phyloP scores from a whole-genome alignment of 2,797 vertebrate species.

The Muraenolepis orangiensis region DNA sequence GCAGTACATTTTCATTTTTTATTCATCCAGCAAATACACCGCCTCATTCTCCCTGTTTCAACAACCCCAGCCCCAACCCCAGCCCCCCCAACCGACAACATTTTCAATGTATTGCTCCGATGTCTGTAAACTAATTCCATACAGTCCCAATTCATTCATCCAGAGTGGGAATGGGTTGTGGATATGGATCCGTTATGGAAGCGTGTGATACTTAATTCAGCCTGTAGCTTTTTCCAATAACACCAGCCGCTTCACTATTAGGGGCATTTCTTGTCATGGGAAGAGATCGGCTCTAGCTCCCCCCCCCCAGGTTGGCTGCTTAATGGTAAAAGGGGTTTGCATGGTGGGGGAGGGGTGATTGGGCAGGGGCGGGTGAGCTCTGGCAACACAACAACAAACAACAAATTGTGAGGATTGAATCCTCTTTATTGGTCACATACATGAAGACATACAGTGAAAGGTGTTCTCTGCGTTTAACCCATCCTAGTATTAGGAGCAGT shows the following conservation, averaged over 20 bases:
- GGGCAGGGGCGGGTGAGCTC: conserved; percentile 10
- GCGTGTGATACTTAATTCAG: conserved; percentile 53
- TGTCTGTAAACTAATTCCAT: conserved; percentile 48
- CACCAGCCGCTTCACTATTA: conserved; percentile 40
- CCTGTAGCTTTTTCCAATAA: conserved; percentile 35
- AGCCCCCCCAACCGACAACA: conserved; percentile 28
- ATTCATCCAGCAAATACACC: conserved; percentile 70
- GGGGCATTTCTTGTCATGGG: conserved; percentile 27
- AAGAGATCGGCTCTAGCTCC: conserved; percentile 19
- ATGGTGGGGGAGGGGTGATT: conserved; percentile 34
- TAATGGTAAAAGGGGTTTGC: conserved; percentile 28
- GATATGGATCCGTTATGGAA: conserved; percentile 43
- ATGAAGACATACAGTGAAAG: too few relatives aligned
- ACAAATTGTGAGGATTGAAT: too few relatives aligned
- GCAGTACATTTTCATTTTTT: conserved; percentile 75
- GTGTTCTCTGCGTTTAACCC: too few relatives aligned
- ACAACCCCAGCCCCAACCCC: conserved; percentile 7
- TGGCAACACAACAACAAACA: too few relatives aligned
- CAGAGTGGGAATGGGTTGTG: conserved; percentile 31
- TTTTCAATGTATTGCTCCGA: conserved; percentile 51
- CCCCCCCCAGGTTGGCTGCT: conserved; percentile 38
- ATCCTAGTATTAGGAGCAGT: too few relatives aligned
- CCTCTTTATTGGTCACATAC: too few relatives aligned
- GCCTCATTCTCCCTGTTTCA: conserved; percentile 48
- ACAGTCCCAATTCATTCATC: conserved; percentile 27